Conservation (phyloP, 1,140 invertebrate species). For the Drosophila busckii region DNA sequence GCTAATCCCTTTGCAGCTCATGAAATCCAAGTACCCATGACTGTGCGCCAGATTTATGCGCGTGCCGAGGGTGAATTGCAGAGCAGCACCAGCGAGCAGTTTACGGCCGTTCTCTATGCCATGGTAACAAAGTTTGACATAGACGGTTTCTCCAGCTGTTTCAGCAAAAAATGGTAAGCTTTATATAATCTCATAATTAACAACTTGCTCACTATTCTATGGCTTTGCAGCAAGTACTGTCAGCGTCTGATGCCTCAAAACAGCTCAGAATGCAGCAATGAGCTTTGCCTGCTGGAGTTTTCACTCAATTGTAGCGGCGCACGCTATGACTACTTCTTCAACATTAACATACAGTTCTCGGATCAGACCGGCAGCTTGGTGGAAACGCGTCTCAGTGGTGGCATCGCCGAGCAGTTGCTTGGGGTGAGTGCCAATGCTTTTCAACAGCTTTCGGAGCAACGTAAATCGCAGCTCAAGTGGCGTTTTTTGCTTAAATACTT, state of each 20-base stretch:
- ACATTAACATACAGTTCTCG: constrained; percentile 79
- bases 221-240: constrained; percentile 40
- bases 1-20: constrained; percentile 46
- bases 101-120: constrained; percentile 79
- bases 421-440: constrained; percentile 33
- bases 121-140: constrained; percentile 80
- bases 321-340: constrained; percentile 78
- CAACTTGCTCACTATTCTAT: too few relatives aligned
- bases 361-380: constrained; percentile 81
- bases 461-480: constrained; percentile 80
- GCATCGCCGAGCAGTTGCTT: constrained; percentile 78
- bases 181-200: too few relatives aligned
- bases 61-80: constrained; percentile 66
- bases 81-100: constrained; percentile 74
- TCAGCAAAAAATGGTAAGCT: constrained; percentile 58
- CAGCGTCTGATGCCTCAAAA: constrained; percentile 22
- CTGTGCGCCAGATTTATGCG: constrained; percentile 79
- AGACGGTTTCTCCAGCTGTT: constrained; percentile 73
- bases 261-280: constrained; percentile 41
- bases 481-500: constrained; percentile 80
- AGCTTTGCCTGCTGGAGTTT: constrained; percentile 47
- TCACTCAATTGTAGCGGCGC: constrained; percentile 60
- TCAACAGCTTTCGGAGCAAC: constrained; percentile 19
- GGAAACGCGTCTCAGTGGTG: constrained; percentile 79
- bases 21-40: constrained; percentile 79